A percentile compares a stretch with the other conserved stretches of the same genome.
Evolutionary conservation across 2,797 vertebrate genomes (phyloP).

Genomic region (Ibycter americanus): DNA sequence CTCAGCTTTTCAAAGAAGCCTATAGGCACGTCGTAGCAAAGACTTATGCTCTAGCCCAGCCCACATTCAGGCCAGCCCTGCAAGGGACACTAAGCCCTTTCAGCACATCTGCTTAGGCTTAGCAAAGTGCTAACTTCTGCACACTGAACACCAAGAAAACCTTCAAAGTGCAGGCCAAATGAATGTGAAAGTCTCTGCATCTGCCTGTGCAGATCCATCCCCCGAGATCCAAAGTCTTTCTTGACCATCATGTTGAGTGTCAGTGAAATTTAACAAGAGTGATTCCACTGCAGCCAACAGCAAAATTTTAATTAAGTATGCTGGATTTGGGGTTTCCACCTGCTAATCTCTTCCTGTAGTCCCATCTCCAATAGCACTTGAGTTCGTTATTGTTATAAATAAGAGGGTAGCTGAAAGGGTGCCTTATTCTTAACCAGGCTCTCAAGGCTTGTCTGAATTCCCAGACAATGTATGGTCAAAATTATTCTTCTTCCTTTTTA

Average conservation of each 20-base stretch:
- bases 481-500: background rate
- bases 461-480: background rate
- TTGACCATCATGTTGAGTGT: background rate
- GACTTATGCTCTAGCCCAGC: background rate
- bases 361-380: background rate
- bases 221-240: background rate
- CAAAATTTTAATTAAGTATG: background rate
- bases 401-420: background rate
- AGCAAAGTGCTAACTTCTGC: background rate
- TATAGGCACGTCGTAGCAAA: accelerated
- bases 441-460: background rate
- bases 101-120: background rate
- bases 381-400: background rate
- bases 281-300: background rate
- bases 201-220: background rate
- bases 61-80: background rate
- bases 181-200: background rate
- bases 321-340: background rate
- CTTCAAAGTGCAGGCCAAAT: background rate
- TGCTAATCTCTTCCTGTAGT: background rate
- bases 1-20: background rate
- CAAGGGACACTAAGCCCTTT: background rate
- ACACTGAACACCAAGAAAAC: background rate
- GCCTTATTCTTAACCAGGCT: background rate
- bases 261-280: background rate